Conservation (phyloP, 2,113 vertebrate genomes). For the Irena cyanogastra region DNA sequence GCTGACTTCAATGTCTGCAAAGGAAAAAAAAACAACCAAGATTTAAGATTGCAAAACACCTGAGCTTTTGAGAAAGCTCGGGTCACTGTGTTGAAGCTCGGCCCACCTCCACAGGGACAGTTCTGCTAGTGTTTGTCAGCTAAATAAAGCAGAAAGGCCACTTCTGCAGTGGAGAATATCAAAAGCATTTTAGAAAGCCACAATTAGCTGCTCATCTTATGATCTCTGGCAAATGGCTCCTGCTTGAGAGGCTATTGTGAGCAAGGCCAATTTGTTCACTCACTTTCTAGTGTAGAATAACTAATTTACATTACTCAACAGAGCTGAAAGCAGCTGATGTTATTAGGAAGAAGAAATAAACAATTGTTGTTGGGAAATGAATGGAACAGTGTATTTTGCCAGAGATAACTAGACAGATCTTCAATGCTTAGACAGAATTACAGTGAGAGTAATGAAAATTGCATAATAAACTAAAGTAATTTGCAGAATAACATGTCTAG, state of each 20-base stretch:
- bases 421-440: neutral
- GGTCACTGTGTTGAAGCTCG: neutral
- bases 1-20: neutral
- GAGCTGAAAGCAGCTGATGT: neutral
- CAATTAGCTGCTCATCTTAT: constrained; percentile 15
- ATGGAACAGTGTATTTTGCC: neutral
- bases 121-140: neutral
- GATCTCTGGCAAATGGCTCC: constrained; percentile 1
- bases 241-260: neutral
- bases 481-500: neutral
- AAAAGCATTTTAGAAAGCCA: constrained; percentile 3
- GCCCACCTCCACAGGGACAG: neutral
- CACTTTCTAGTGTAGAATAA: constrained; percentile 11
- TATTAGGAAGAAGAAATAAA: constrained; percentile 29
- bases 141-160: constrained; percentile 6
- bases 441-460: neutral
- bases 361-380: neutral
- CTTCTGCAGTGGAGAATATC: neutral
- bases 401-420: neutral
- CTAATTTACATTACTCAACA: constrained; percentile 20
- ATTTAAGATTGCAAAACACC: neutral
- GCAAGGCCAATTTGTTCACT: constrained; percentile 1
- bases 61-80: neutral
- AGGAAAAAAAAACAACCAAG: neutral
- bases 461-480: neutral